Evolutionary conservation across 37 sponge, comb jelly and placozoan genomes (phyloP).

Genomic region (Beroe forskalii): DNA sequence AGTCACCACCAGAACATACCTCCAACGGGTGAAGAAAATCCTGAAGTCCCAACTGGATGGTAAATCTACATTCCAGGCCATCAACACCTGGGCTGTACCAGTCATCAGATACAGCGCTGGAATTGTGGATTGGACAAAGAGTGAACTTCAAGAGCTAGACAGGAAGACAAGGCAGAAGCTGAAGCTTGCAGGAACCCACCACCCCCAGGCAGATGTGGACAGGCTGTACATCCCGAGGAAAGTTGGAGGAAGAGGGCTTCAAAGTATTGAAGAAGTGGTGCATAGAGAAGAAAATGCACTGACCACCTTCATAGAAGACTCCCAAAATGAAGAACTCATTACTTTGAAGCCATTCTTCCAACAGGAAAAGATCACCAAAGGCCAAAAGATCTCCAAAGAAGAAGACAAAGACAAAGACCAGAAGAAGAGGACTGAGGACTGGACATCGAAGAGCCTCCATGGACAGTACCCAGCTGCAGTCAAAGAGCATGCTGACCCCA

Average conservation of each 20-base stretch:
- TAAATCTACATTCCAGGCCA: background rate
- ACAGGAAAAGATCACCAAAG: no score
- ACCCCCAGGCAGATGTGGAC: background rate
- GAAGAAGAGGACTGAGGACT: background rate
- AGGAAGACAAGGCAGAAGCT: no score
- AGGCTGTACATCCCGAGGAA: background rate
- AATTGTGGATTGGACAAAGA: background rate
- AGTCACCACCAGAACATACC: background rate
- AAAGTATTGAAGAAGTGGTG: background rate
- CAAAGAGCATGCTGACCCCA: background rate
- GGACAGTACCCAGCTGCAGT: background rate
- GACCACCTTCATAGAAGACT: no score
- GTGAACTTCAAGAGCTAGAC: background rate
- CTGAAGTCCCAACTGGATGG: background rate
- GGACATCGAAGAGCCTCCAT: background rate
- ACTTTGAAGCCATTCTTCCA: no score
- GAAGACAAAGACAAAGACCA: background rate
- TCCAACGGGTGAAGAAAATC: background rate
- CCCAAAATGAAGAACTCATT: no score
- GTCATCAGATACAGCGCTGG: no score
- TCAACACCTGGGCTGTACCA: slow-evolving; percentile 8
- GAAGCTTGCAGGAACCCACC: background rate
- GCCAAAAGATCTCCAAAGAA: no score
- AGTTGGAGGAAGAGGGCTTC: background rate
- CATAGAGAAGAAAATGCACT: background rate